phyloP scores from a whole-genome alignment of 53 echinoderm and acorn worm genomes.

The Antedon mediterranea region DNA sequence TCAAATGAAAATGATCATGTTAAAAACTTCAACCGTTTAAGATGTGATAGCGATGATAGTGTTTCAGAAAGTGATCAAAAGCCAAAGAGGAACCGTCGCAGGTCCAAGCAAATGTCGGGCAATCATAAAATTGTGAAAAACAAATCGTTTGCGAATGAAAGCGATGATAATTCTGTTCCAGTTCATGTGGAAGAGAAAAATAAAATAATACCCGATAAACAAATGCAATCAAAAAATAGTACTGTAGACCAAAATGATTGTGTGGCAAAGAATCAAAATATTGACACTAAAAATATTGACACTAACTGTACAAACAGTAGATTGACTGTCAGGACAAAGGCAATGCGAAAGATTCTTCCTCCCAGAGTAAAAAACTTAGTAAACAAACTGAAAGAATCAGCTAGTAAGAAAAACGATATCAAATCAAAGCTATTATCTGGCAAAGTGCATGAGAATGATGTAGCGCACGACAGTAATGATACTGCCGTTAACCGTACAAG shows the following conservation, averaged over 20 bases:
- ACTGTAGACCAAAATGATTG: neutral
- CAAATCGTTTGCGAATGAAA: neutral
- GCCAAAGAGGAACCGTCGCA: conserved; percentile 49
- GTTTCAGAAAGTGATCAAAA: conserved; percentile 3
- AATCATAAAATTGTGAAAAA: conserved; percentile 3
- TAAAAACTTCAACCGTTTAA: neutral
- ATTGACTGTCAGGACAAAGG: neutral
- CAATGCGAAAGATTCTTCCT: neutral
- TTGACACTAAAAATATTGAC: neutral
- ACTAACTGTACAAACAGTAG: neutral
- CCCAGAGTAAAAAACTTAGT: neutral
- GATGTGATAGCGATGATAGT: neutral
- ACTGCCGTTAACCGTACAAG: neutral
- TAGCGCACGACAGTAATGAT: neutral
- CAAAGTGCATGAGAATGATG: no score
- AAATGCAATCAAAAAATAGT: neutral
- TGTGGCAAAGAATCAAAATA: neutral
- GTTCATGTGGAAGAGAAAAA: neutral
- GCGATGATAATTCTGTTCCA: neutral
- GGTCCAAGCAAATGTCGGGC: conserved; percentile 2
- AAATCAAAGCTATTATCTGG: no score
- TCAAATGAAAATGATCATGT: neutral
- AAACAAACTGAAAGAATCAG: neutral
- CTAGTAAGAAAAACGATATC: no score
- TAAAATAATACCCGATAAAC: neutral